Percentiles rank a stretch among this genome's conserved stretches.
Conservation (phyloP, 1,140 invertebrate species). For the Apis cerana region DNA sequence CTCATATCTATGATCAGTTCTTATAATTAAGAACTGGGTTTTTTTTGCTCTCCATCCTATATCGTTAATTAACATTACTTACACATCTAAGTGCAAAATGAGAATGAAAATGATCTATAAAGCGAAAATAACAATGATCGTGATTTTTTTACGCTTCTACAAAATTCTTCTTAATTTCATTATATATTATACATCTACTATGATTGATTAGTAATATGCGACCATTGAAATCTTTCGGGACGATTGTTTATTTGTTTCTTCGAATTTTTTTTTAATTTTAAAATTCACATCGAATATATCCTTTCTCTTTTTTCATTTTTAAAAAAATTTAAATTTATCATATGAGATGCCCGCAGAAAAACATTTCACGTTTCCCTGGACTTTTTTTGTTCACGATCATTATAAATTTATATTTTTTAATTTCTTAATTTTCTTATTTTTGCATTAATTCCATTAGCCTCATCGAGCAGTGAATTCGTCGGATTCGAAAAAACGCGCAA, state of each 20-base stretch:
- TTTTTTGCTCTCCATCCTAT: not conserved
- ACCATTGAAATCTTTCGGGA: not conserved
- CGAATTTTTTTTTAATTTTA: not conserved
- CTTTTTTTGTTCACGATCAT: not conserved
- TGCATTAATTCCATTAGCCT: not conserved
- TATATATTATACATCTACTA: slow-evolving; percentile 23
- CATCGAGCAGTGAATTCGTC: slow-evolving; percentile 8
- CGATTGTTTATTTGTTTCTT: not conserved
- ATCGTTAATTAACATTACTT: slow-evolving; percentile 11
- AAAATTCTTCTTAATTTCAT: slow-evolving; percentile 6
- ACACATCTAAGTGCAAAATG: not conserved
- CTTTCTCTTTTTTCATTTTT: not conserved
- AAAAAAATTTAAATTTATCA: not conserved
- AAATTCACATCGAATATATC: not conserved
- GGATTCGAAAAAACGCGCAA: slow-evolving; percentile 1
- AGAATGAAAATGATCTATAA: slow-evolving; percentile 8
- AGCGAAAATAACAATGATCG: slow-evolving; percentile 13
- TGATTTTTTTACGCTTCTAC: slow-evolving; percentile 17
- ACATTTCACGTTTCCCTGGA: not conserved
- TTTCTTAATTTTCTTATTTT: not conserved
- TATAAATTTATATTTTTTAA: not conserved
- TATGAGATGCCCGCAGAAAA: not conserved
- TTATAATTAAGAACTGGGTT: not conserved
- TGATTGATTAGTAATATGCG: slow-evolving; percentile 10
- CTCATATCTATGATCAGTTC: not conserved